These are phyloP conservation scores for Zelleria hepariella DNA, from an alignment of 2,888 invertebrate species.

Conservation along the genomic window DNA sequence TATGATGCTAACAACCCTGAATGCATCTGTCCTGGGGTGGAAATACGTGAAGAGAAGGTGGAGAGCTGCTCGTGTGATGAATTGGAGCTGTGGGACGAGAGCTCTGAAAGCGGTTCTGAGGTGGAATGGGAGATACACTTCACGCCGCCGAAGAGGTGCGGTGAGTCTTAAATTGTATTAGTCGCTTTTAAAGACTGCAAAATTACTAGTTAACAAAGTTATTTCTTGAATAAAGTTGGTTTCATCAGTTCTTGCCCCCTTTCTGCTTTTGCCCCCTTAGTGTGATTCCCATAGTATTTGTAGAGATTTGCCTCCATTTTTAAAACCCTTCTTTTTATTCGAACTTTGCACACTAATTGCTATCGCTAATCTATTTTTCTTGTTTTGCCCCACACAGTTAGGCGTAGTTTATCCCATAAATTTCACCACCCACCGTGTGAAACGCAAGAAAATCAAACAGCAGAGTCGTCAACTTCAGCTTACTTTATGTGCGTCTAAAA, in stretches of 20 bases:
- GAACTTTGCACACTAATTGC: no score
- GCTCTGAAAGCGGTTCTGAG: constrained; percentile 41
- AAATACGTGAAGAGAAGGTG: constrained; percentile 10
- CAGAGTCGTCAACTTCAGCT: constrained; percentile 17
- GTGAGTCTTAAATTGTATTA: not conserved
- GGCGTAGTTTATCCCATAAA: no score
- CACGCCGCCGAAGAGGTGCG: constrained; percentile 31
- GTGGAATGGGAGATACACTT: constrained; percentile 59
- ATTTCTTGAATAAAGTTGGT: no score
- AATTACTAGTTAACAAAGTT: not conserved
- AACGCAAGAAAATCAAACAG: constrained; percentile 6
- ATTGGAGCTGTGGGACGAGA: constrained; percentile 13
- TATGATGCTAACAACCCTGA: constrained; percentile 26
- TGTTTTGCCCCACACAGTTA: no score
- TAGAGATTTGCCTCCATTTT: no score
- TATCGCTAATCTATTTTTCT: no score
- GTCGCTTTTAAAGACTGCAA: not conserved
- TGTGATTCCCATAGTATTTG: no score
- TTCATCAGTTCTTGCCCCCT: no score
- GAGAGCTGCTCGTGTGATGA: constrained; percentile 31
- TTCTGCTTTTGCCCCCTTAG: no score
- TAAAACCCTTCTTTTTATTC: no score
- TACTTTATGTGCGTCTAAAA: constrained; percentile 28
- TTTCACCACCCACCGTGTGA: no score
- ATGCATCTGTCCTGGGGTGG: constrained; percentile 16